Conservation (phyloP, 2,113 vertebrate genomes). For the Enhydra lutris region DNA sequence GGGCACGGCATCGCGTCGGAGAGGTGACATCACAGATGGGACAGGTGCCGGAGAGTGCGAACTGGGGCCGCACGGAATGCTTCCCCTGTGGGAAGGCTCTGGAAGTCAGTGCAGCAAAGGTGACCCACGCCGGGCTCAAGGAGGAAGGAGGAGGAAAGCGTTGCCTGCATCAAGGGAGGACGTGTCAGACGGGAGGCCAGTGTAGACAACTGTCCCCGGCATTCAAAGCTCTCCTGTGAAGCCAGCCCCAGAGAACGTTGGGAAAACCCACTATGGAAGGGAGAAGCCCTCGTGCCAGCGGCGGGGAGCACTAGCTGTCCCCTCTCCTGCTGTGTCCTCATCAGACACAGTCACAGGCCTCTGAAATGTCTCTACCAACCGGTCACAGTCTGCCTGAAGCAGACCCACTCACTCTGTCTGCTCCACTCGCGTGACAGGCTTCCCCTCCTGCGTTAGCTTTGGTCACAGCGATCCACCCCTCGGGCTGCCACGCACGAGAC, state of each 20-base stretch:
- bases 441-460: not conserved
- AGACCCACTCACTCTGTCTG: not conserved
- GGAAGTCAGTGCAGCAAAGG: not conserved
- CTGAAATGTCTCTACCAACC: not conserved
- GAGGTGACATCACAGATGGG: not conserved
- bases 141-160: not conserved
- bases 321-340: not conserved
- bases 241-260: not conserved
- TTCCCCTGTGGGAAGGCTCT: not conserved
- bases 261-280: not conserved
- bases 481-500: not conserved
- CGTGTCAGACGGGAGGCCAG: not conserved
- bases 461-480: not conserved
- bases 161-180: not conserved
- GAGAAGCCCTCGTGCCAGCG: not conserved
- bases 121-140: accelerated
- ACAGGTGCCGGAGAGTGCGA: accelerated
- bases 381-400: not conserved
- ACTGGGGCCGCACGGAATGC: accelerated
- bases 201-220: too few relatives aligned
- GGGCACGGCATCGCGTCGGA: accelerated
- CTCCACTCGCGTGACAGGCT: not conserved
- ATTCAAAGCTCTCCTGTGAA: not conserved
- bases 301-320: not conserved
- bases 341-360: not conserved